A percentile compares a stretch with the other conserved stretches of the same genome.
phyloP scores from a whole-genome alignment of 2,797 vertebrate genomes.

The Phaenicophaeus curvirostris region DNA sequence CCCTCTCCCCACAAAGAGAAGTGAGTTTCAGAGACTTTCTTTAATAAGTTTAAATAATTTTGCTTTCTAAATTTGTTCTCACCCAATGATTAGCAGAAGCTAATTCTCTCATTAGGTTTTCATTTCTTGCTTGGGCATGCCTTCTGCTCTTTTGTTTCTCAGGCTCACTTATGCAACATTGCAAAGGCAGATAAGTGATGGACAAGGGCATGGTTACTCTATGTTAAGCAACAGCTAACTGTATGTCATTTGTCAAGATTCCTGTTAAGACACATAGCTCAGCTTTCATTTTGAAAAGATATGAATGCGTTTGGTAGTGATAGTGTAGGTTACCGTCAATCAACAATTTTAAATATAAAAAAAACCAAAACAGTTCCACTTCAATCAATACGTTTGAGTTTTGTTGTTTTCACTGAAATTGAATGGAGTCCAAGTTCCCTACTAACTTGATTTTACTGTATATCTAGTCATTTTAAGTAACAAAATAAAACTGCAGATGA shows the following conservation, averaged over 20 bases:
- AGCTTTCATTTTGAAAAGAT: slow-evolving; percentile 35
- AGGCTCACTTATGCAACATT: not conserved
- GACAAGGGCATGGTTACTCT: slow-evolving; percentile 33
- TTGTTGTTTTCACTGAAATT: not conserved
- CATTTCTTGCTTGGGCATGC: slow-evolving; percentile 19
- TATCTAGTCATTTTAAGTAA: not conserved
- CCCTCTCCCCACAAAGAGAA: not conserved
- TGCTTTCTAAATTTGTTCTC: not conserved
- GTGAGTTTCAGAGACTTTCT: not conserved
- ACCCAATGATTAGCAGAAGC: not conserved
- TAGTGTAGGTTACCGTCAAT: not conserved
- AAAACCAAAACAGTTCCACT: not conserved
- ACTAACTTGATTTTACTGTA: not conserved
- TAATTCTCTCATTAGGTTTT: not conserved
- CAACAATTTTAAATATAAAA: not conserved
- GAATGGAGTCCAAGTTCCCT: not conserved
- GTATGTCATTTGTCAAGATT: slow-evolving; percentile 52
- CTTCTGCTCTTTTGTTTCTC: not conserved
- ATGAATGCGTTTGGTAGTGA: not conserved
- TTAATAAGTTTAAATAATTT: not conserved
- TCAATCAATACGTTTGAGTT: not conserved
- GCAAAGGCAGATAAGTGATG: slow-evolving; percentile 39
- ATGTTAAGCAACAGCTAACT: slow-evolving; percentile 51
- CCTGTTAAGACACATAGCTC: slow-evolving; percentile 42
- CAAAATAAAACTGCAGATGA: not conserved